Base-by-base conservation (phyloP, 2,797 vertebrate genomes). In the Pagetopsis macropterus region DNA sequence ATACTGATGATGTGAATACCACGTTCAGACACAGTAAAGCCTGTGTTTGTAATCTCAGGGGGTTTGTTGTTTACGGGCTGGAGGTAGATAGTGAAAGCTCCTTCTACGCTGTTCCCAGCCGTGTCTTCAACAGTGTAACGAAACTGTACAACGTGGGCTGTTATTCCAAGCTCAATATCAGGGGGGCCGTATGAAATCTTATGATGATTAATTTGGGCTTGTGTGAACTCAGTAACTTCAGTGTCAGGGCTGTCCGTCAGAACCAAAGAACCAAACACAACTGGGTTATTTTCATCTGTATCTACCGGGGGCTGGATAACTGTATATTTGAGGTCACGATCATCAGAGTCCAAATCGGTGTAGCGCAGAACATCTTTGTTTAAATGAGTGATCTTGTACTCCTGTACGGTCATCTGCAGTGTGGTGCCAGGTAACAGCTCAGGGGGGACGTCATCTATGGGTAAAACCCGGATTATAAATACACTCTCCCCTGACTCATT, bases 181-280 rank as follows among this genome's bases (percentile, higher is more conserved):
- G 97, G 97, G 0, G 97, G 98, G 9, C 80, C 89, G 63, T 97
- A 99, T 0, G 96, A 95, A 78, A 99, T 96, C 88, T 99, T 98
- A 84, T 97, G 97, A 72, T 98, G 97, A 87, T 98, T 99, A 72
- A 99, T 90, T 92, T 99, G 97, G 61, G 97, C 97, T 88, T 99
- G 98, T 3, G 97, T 98, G 86, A 99, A 99, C 86, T 96, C 97
- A 0, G 87, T 94, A 64, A 98, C 95, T 58, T 94, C 91, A 0
- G 93, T 90, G 9, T 94, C 90, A 0, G 95, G 94, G 75, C 94
- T 93, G 46, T 98, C 97, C 0, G 96, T 97, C 84, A 98, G 88
- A 75, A 99, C 96, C 0, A 99, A 84, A 54, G 95, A 94, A 16
- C 96, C 96, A 11, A 97, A 96, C 1, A 82, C 49, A 0, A 94